phyloP scores from a whole-genome alignment of 1,140 invertebrate species.

The Scaptomyza montana region DNA sequence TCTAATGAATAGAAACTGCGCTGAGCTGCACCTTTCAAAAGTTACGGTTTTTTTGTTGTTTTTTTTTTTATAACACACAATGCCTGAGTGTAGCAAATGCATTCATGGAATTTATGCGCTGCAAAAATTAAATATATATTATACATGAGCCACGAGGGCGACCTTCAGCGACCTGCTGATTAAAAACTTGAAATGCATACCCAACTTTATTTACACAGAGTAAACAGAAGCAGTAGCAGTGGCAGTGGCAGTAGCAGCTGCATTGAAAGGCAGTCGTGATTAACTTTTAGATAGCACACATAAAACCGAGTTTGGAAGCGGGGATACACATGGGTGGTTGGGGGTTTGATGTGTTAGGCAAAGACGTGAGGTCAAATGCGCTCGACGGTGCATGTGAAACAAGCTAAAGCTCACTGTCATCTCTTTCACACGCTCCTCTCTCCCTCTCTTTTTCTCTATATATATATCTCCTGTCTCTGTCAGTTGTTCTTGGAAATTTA shows the following conservation, averaged over 20 bases:
- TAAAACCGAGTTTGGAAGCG: constrained; percentile 9
- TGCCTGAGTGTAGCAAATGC: constrained; percentile 44
- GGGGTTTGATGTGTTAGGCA: not conserved
- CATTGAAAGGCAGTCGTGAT: constrained; percentile 64
- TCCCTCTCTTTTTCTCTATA: not conserved
- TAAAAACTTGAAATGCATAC: constrained; percentile 46
- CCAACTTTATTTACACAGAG: constrained; percentile 60
- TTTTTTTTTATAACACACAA: not conserved
- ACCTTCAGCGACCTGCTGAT: constrained; percentile 64
- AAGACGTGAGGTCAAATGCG: constrained; percentile 44
- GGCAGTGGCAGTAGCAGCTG: constrained; percentile 26
- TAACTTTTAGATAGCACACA: constrained; percentile 66
- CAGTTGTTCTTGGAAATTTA: constrained; percentile 20
- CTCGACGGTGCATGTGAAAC: constrained; percentile 34
- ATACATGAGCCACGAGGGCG: constrained; percentile 59
- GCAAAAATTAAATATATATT: constrained; percentile 73
- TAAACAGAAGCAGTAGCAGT: constrained; percentile 44
- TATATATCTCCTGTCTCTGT: not conserved
- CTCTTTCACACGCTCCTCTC: not conserved
- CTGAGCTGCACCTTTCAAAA: too few species aligned
- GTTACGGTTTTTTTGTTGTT: too few species aligned
- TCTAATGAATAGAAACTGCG: not conserved
- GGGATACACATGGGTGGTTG: not conserved
- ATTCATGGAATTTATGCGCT: constrained; percentile 68
- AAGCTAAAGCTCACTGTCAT: constrained; percentile 7